Conservation (phyloP, 2,797 vertebrate genomes). For the Gymnoscopelus braueri region DNA sequence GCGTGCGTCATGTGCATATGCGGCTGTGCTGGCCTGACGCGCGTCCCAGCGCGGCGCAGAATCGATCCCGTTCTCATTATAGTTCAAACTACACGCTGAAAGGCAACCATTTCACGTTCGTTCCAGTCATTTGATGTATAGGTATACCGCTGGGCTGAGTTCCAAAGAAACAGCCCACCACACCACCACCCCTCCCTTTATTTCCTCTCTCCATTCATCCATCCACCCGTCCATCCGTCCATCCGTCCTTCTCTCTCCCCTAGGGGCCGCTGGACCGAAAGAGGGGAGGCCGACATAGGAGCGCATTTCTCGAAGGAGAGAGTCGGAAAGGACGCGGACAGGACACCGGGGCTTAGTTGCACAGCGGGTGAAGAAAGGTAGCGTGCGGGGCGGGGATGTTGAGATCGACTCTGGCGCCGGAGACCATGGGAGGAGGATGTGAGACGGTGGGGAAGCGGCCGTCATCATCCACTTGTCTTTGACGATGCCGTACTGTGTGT, state of each 20-base stretch:
- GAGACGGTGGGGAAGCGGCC: conserved; percentile 67
- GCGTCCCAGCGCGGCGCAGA: conserved; percentile 34
- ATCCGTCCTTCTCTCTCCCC: conserved; percentile 64
- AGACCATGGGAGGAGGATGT: conserved; percentile 66
- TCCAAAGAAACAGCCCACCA: conserved; percentile 41
- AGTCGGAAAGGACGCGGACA: conserved; percentile 70
- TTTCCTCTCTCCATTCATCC: conserved; percentile 45
- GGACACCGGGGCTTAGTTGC: conserved; percentile 67
- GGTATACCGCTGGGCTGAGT: conserved; percentile 30
- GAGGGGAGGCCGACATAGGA: conserved; percentile 62
- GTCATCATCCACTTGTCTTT: conserved; percentile 70
- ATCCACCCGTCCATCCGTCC: conserved; percentile 40
- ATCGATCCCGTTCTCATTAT: conserved; percentile 63
- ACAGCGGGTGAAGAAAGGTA: conserved; percentile 68
- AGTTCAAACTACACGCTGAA: conserved; percentile 68
- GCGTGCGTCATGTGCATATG: conserved; percentile 77
- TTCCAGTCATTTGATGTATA: conserved; percentile 40
- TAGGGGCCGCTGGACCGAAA: conserved; percentile 66
- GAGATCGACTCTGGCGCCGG: conserved; percentile 63
- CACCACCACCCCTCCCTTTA: conserved; percentile 39
- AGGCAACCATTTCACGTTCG: conserved; percentile 46
- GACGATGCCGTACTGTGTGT: conserved; percentile 71
- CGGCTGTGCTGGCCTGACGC: conserved; percentile 54
- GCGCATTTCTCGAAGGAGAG: conserved; percentile 62
- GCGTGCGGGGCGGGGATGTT: conserved; percentile 73